Evolutionary conservation across 2,113 vertebrate species (phyloP).

Genomic region (Phrynosoma platyrhinos): DNA sequence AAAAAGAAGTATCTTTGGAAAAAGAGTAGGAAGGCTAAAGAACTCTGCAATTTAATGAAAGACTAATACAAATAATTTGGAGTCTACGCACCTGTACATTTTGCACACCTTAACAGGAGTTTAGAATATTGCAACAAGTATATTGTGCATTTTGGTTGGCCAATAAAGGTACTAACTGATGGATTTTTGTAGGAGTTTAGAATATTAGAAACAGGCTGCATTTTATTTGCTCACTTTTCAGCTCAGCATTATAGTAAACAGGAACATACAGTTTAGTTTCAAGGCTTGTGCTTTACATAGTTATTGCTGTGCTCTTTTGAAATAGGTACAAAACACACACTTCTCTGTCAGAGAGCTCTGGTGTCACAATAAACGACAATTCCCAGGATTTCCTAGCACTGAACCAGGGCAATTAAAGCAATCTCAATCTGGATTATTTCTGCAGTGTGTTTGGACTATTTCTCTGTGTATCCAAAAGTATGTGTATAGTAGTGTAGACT

Average conservation of each 20-base stretch:
- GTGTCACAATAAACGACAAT: too few relatives aligned
- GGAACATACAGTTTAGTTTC: not conserved
- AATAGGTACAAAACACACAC: not conserved
- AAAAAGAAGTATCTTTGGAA: slow-evolving; percentile 21
- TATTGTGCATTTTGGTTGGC: too few relatives aligned
- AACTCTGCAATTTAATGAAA: slow-evolving; percentile 31
- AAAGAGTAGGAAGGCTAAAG: slow-evolving; percentile 32
- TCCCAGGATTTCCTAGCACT: too few relatives aligned
- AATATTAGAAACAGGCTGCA: not conserved
- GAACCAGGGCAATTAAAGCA: too few relatives aligned
- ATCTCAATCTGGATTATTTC: too few relatives aligned
- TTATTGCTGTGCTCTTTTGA: not conserved
- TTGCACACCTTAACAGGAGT: not conserved
- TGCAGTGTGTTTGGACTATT: too few relatives aligned
- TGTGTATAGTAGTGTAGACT: too few relatives aligned
- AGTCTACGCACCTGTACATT: not conserved
- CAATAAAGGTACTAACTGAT: not conserved
- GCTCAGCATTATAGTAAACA: not conserved
- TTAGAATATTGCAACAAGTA: not conserved
- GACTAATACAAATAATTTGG: not conserved
- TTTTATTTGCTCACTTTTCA: not conserved
- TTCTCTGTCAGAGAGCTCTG: too few relatives aligned
- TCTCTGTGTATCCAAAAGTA: too few relatives aligned
- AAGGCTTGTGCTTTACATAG: not conserved
- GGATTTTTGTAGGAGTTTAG: too few relatives aligned